These are phyloP conservation scores for Malacosoma neustria DNA, from an alignment of 2,888 invertebrate species.

Conservation along the genomic window DNA sequence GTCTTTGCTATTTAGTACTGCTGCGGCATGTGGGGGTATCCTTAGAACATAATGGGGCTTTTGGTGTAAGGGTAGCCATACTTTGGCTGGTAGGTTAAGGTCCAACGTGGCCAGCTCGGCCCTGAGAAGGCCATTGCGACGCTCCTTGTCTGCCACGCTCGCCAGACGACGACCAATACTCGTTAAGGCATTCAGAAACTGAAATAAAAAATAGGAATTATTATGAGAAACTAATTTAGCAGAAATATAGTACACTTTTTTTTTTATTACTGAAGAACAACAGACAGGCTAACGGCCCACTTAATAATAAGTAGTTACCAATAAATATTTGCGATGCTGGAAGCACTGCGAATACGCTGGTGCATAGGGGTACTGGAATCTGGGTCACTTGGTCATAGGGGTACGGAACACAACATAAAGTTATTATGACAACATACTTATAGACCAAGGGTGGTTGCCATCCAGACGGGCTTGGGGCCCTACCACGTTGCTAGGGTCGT, in stretches of 20 bases:
- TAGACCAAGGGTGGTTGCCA: too few relatives aligned
- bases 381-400: neutral
- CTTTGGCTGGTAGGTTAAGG: slow-evolving; percentile 96
- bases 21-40: slow-evolving; percentile 97
- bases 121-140: slow-evolving; percentile 92
- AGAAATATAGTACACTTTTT: too few relatives aligned
- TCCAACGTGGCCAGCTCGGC: slow-evolving; percentile 96
- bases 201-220: slow-evolving; percentile 21
- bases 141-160: slow-evolving; percentile 77
- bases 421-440: too few relatives aligned
- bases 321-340: too few relatives aligned
- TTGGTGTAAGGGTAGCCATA: slow-evolving; percentile 96
- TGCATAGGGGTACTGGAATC: too few relatives aligned
- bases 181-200: slow-evolving; percentile 59
- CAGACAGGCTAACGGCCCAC: too few relatives aligned
- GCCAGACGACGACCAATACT: slow-evolving; percentile 58
- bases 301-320: too few relatives aligned
- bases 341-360: too few relatives aligned
- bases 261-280: too few relatives aligned
- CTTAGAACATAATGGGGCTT: slow-evolving; percentile 94
- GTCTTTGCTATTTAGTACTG: slow-evolving; percentile 98
- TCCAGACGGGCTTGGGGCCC: too few relatives aligned
- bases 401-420: neutral
- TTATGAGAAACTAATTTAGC: too few relatives aligned
- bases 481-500: too few relatives aligned